A percentile compares a stretch with the other conserved stretches of the same genome.
These are phyloP conservation scores for Cuculus canorus DNA, from an alignment of 2,797 vertebrate species.

Conservation along the genomic window DNA sequence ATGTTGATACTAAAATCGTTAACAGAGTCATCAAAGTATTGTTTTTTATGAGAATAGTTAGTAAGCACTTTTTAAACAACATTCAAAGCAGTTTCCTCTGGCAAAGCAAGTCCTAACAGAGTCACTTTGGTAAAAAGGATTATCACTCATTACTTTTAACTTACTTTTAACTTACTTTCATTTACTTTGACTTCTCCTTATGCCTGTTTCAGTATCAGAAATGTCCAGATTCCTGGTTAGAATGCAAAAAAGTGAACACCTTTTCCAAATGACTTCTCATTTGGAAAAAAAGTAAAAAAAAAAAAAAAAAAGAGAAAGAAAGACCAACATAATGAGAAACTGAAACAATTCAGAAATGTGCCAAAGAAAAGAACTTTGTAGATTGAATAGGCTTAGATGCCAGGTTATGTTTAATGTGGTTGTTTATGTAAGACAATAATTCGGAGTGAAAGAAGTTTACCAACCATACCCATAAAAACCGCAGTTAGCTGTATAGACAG, in stretches of 20 bases:
- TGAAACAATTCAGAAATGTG: neutral
- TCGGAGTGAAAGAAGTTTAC: slow-evolving; percentile 31
- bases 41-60: neutral
- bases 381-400: neutral
- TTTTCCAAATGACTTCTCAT: slow-evolving; percentile 15
- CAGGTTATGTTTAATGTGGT: neutral
- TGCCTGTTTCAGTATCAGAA: slow-evolving; percentile 23
- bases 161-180: slow-evolving; percentile 3
- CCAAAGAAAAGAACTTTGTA: slow-evolving; percentile 20
- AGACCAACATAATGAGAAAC: slow-evolving; percentile 20
- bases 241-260: slow-evolving; percentile 28
- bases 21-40: neutral
- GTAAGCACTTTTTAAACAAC: neutral
- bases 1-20: neutral
- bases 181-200: slow-evolving; percentile 16
- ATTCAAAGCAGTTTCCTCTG: neutral
- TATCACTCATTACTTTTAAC: neutral
- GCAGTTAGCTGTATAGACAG: slow-evolving; percentile 23
- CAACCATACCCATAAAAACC: slow-evolving; percentile 31
- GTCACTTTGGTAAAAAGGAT: neutral
- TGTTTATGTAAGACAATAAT: slow-evolving; percentile 46
- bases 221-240: slow-evolving; percentile 1
- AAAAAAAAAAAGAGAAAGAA: neutral
- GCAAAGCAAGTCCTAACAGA: neutral
- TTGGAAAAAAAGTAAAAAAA: neutral